A percentile compares a stretch with the other conserved stretches of the same genome.
These are phyloP conservation scores for Parotia lawesii DNA, from an alignment of 2,113 vertebrate genomes.

Conservation along the genomic window DNA sequence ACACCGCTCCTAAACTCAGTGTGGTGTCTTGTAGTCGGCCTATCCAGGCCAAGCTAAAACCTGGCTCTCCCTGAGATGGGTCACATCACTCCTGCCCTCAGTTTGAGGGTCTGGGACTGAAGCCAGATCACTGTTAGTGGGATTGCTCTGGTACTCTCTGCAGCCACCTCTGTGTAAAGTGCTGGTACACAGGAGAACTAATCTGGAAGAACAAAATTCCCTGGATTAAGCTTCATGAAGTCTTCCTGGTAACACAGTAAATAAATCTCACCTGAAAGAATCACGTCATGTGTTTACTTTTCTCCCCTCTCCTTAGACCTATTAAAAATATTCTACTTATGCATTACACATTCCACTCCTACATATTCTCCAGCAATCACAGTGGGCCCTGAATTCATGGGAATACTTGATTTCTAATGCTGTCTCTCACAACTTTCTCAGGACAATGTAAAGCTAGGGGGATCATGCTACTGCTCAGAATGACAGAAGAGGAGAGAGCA, in stretches of 20 bases:
- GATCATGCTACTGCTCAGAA: not conserved
- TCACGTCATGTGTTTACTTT: not conserved
- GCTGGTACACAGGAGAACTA: not conserved
- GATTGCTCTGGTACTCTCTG: not conserved
- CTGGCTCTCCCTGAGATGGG: not conserved
- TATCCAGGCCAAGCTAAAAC: not conserved
- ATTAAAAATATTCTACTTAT: not conserved
- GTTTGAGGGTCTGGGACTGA: not conserved
- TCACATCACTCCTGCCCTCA: not conserved
- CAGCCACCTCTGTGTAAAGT: not conserved
- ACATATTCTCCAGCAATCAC: not conserved
- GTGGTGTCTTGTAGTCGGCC: fast-evolving
- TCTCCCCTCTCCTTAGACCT: not conserved
- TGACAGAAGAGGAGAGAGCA: not conserved
- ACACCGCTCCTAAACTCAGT: not conserved
- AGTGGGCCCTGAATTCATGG: not conserved
- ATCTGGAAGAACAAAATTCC: not conserved
- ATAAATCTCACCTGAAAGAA: not conserved
- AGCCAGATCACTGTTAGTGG: not conserved
- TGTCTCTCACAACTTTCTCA: not conserved
- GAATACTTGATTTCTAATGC: not conserved
- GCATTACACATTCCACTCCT: not conserved
- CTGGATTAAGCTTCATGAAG: not conserved
- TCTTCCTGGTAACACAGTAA: not conserved
- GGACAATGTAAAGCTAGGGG: not conserved